A percentile compares a stretch with the other conserved stretches of the same genome.
Evolutionary conservation across 1,140 invertebrate species (phyloP).

Genomic region (Eriocheir sinensis): DNA sequence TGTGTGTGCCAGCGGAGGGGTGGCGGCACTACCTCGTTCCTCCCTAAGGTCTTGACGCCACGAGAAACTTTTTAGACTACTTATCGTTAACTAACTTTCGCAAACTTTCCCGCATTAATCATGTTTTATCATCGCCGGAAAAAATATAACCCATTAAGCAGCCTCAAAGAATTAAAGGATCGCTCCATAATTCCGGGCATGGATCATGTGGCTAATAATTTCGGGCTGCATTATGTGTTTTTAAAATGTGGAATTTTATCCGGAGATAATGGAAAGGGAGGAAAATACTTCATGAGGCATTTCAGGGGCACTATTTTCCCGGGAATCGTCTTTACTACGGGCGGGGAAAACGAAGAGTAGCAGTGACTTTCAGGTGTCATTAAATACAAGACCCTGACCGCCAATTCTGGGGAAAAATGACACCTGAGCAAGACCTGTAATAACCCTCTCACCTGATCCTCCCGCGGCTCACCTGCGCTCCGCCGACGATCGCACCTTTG

Average conservation of each 20-base stretch:
- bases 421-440: background rate
- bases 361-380: constrained; percentile 13
- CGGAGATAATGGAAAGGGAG: constrained; percentile 42
- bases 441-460: background rate
- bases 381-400: constrained; percentile 2
- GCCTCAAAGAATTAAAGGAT: constrained; percentile 73
- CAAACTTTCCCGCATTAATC: constrained; percentile 70
- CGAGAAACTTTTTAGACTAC: constrained; percentile 62
- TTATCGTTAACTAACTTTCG: constrained; percentile 73
- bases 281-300: constrained; percentile 34
- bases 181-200: constrained; percentile 55
- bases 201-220: constrained; percentile 67
- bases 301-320: background rate
- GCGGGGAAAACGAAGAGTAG: background rate
- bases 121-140: constrained; percentile 70
- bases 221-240: constrained; percentile 59
- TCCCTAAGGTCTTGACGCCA: constrained; percentile 37
- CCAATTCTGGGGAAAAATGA: background rate
- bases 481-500: background rate
- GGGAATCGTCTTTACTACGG: constrained; percentile 13
- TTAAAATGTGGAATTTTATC: constrained; percentile 53
- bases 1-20: background rate
- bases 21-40: background rate
- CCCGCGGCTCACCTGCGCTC: background rate
- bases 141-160: constrained; percentile 70